Percentiles rank a stretch among this genome's conserved stretches.
These are phyloP conservation scores for Salmo trutta DNA, from an alignment of 2,797 vertebrate genomes.

Conservation along the genomic window DNA sequence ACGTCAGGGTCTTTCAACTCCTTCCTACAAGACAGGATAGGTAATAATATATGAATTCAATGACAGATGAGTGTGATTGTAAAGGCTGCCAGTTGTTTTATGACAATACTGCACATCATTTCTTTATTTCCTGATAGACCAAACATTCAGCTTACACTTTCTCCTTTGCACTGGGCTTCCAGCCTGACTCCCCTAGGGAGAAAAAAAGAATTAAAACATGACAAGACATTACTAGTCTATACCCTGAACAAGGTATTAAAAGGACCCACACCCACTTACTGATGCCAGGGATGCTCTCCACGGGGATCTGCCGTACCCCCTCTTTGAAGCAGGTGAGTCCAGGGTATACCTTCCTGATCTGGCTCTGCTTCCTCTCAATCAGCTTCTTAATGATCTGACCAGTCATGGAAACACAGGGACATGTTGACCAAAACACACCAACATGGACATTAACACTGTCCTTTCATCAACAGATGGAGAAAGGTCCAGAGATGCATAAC, in stretches of 20 bases:
- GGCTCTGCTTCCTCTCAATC: slow-evolving; percentile 95
- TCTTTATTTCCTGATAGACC: background rate
- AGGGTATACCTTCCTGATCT: slow-evolving; percentile 97
- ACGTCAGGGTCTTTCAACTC: slow-evolving; percentile 97
- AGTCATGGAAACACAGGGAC: background rate
- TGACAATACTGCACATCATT: background rate
- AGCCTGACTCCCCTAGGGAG: slow-evolving; percentile 91
- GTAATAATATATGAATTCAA: background rate
- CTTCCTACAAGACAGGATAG: slow-evolving; percentile 76
- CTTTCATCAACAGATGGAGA: background rate
- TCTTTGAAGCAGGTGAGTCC: slow-evolving; percentile 99
- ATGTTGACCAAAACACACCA: background rate
- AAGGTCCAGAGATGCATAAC: background rate
- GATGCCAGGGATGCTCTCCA: slow-evolving; percentile 98
- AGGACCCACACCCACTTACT: slow-evolving; percentile 74
- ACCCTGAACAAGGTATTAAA: background rate
- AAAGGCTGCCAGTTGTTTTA: background rate
- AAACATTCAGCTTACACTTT: slow-evolving; percentile 82
- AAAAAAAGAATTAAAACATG: background rate
- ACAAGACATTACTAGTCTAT: background rate
- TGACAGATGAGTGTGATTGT: background rate
- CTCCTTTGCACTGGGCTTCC: slow-evolving; percentile 94
- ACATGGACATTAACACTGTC: background rate
- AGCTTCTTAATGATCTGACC: slow-evolving; percentile 97
- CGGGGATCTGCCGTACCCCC: slow-evolving; percentile 95